Conservation (phyloP, 2,113 vertebrate genomes). For the Oxyruncus cristatus region DNA sequence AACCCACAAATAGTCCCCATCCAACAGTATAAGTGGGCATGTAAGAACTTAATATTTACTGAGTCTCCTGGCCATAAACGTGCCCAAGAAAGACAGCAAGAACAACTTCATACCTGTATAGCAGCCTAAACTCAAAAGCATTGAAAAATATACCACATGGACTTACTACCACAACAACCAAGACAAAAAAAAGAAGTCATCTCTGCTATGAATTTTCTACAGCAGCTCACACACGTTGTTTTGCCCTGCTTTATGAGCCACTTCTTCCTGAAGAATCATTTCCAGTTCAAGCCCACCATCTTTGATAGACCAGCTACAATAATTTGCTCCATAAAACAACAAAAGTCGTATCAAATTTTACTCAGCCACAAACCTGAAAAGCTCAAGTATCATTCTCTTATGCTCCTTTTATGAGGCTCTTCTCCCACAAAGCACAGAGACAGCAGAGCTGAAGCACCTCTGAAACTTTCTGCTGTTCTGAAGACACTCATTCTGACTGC, state of each 20-base stretch:
- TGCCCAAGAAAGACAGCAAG: not conserved
- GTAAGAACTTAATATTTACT: not conserved
- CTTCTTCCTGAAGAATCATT: not conserved
- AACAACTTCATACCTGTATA: not conserved
- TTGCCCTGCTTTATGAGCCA: not conserved
- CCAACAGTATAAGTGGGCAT: not conserved
- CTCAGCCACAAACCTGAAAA: not conserved
- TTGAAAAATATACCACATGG: not conserved
- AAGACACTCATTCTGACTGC: not conserved
- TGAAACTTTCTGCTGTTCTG: not conserved
- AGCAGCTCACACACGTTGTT: not conserved
- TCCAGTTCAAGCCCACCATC: not conserved
- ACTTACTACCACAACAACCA: not conserved
- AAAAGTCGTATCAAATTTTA: not conserved
- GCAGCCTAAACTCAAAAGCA: not conserved
- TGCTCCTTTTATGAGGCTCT: not conserved
- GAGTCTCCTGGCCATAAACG: not conserved
- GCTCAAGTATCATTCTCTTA: not conserved
- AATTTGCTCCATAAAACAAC: not conserved
- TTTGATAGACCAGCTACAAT: not conserved
- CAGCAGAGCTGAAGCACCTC: rapidly evolving
- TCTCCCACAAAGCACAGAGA: rapidly evolving
- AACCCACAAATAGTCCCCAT: not conserved
- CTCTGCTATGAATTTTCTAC: not conserved
- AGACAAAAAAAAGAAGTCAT: not conserved